phyloP scores from a whole-genome alignment of 2,888 invertebrate species.

The Trissolcus brochymenae region DNA sequence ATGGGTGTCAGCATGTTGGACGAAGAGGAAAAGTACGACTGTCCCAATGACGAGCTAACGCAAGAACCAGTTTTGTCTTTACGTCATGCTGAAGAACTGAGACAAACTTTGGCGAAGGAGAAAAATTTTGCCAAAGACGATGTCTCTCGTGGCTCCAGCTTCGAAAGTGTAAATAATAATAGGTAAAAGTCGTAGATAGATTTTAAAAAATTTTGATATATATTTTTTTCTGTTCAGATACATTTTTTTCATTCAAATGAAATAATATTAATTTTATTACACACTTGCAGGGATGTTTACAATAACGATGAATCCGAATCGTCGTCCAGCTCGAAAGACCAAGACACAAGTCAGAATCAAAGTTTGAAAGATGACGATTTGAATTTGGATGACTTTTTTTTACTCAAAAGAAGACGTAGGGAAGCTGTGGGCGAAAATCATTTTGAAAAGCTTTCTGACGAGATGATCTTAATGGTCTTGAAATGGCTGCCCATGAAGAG shows the following conservation, averaged over 20 bases:
- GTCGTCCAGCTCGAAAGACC: conserved; percentile 33
- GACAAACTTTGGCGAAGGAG: conserved; percentile 57
- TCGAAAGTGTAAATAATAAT: conserved; percentile 61
- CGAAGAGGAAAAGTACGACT: conserved; percentile 76
- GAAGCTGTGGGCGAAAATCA: conserved; percentile 79
- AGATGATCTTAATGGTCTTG: conserved; percentile 89
- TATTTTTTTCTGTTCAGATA: not conserved
- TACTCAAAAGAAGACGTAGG: conserved; percentile 72
- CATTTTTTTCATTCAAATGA: not conserved
- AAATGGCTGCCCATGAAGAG: conserved; percentile 88
- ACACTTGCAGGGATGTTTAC: conserved; percentile 23
- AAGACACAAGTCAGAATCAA: conserved; percentile 33
- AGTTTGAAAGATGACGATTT: conserved; percentile 40
- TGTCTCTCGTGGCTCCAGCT: conserved; percentile 62
- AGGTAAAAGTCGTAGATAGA: conserved; percentile 61
- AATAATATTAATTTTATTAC: conserved; percentile 3
- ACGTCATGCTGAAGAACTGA: conserved; percentile 58
- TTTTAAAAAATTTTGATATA: not conserved
- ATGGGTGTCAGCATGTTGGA: conserved; percentile 81
- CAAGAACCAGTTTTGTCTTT: conserved; percentile 68
- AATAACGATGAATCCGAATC: conserved; percentile 27
- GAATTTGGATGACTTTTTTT: conserved; percentile 52
- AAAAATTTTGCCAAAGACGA: conserved; percentile 62
- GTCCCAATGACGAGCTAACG: conserved; percentile 71
- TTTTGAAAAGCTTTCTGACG: conserved; percentile 88